Conservation (phyloP, 2,888 invertebrate species). For the Tholera decimalis region DNA sequence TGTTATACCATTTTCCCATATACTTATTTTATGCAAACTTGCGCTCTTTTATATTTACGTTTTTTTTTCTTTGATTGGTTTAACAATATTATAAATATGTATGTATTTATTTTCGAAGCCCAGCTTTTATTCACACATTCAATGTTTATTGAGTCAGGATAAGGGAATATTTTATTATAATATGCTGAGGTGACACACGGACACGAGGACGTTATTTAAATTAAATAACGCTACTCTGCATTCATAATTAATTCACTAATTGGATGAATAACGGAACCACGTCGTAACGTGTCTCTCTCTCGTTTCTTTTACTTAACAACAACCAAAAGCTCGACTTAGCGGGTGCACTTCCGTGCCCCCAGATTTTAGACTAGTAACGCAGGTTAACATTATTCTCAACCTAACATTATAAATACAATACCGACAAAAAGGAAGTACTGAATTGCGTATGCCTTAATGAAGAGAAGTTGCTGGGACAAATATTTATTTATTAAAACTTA, state of each 20-base stretch:
- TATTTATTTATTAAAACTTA: too few species aligned
- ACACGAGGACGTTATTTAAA: constrained; percentile 24
- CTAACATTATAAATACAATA: too few species aligned
- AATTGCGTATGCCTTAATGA: too few species aligned
- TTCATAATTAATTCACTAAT: not conserved
- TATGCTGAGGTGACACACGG: not conserved
- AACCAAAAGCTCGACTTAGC: too few species aligned
- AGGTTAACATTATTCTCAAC: too few species aligned
- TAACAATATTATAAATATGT: constrained; percentile 40
- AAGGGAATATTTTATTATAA: constrained; percentile 22
- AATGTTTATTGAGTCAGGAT: constrained; percentile 4
- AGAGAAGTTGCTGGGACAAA: too few species aligned
- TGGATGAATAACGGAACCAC: not conserved
- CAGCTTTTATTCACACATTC: constrained; percentile 11
- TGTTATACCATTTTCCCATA: not conserved
- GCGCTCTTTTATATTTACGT: constrained; percentile 21
- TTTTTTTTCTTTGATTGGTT: constrained; percentile 39
- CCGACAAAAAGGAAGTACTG: too few species aligned
- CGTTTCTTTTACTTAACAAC: too few species aligned
- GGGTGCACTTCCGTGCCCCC: too few species aligned
- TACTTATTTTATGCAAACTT: constrained; percentile 33
- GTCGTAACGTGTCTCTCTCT: too few species aligned
- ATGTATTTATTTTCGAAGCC: constrained; percentile 18
- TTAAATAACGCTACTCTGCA: not conserved
- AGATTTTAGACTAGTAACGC: too few species aligned